Conservation (phyloP, 2,113 vertebrate species). For the Antechinus flavipes region DNA sequence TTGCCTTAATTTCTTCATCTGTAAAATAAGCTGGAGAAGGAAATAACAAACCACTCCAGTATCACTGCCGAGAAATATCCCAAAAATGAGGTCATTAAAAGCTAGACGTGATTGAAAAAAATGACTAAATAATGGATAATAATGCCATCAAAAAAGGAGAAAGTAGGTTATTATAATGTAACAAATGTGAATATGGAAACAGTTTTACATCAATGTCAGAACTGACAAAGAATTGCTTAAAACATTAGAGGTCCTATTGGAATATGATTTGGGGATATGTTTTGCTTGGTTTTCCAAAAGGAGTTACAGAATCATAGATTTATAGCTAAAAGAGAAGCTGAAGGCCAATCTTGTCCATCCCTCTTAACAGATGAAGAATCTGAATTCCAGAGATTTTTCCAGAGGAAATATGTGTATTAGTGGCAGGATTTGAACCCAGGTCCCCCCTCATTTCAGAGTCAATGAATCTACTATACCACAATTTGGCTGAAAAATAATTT, state of each 20-base stretch:
- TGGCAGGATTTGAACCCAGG: not conserved
- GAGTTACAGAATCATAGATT: not conserved
- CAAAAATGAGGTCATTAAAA: not conserved
- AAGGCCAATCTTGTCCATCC: not conserved
- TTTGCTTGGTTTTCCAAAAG: not conserved
- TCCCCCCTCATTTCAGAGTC: not conserved
- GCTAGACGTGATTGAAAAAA: not conserved
- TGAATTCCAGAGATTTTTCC: not conserved
- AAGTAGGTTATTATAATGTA: not conserved
- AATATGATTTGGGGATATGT: not conserved
- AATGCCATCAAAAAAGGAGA: not conserved
- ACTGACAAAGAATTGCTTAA: not conserved
- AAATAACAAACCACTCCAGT: not conserved
- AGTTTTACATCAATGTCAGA: not conserved
- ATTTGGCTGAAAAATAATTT: not conserved
- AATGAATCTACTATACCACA: not conserved
- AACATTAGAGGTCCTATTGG: not conserved
- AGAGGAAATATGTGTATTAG: not conserved
- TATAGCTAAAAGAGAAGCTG: not conserved
- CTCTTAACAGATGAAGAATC: not conserved
- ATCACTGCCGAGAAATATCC: not conserved
- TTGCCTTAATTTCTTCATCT: not conserved
- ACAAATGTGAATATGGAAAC: not conserved
- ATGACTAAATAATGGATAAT: not conserved
- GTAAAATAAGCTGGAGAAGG: too few species aligned